Conservation (phyloP, 2,888 invertebrate genomes). For the Seira sanloemensis region DNA sequence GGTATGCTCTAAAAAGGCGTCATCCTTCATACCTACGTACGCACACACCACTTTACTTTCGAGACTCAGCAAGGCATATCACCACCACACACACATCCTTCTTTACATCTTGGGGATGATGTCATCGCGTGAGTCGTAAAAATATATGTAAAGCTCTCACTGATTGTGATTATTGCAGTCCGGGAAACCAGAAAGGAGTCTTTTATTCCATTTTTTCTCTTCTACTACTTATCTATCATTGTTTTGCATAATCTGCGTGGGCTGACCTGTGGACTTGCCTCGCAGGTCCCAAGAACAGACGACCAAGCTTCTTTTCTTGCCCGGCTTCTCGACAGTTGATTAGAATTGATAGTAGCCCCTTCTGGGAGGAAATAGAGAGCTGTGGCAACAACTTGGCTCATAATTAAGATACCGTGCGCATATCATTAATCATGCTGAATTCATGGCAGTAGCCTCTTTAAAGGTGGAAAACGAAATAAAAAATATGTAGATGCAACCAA, state of each 20-base stretch:
- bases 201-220: background rate
- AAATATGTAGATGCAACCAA: background rate
- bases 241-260: background rate
- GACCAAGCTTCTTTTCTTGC: too few species aligned
- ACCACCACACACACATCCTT: too few species aligned
- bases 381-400: background rate
- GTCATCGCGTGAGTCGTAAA: background rate
- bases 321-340: background rate
- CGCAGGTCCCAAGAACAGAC: too few species aligned
- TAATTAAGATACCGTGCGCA: background rate
- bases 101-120: background rate
- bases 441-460: background rate
- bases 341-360: too few species aligned
- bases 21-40: conserved; percentile 8
- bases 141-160: background rate
- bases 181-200: background rate
- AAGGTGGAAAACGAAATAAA: background rate
- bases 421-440: background rate
- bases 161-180: background rate
- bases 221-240: background rate
- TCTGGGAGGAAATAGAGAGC: background rate
- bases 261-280: too few species aligned
- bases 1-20: too few species aligned
- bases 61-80: too few species aligned
- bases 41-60: conserved; percentile 7